A percentile compares a stretch with the other conserved stretches of the same genome.
phyloP scores from a whole-genome alignment of 2,888 invertebrate genomes.

The Sphinx pinastri region DNA sequence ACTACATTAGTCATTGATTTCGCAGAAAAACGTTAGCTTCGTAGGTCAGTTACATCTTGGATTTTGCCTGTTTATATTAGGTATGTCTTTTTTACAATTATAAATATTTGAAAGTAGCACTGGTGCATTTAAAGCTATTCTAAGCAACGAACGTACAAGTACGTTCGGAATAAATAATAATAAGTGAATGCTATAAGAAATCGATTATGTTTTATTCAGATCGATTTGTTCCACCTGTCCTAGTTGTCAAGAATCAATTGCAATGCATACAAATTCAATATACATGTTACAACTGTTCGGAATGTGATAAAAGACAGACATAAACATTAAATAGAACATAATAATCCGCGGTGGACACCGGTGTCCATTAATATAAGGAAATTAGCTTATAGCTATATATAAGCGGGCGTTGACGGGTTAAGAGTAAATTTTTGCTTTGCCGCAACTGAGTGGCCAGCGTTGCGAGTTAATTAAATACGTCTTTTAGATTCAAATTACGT shows the following conservation, averaged over 20 bases:
- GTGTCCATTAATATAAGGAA: no score
- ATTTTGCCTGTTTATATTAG: not conserved
- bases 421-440: not conserved
- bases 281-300: not conserved
- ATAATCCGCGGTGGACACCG: no score
- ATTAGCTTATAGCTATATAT: no score
- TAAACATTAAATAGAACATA: not conserved
- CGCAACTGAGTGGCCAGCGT: not conserved
- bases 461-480: conserved; percentile 14
- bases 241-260: conserved; percentile 14
- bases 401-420: no score
- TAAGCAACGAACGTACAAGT: not conserved
- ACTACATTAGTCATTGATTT: conserved; percentile 33
- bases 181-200: not conserved
- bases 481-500: conserved; percentile 18
- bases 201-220: conserved; percentile 22
- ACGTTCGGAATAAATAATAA: not conserved
- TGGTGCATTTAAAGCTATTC: not conserved
- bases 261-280: conserved; percentile 13
- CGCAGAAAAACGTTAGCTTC: conserved; percentile 41
- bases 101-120: not conserved
- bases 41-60: conserved; percentile 45
- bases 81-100: not conserved
- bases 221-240: conserved; percentile 21
- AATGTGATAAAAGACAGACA: not conserved